Base-by-base conservation (phyloP, 2,113 vertebrate genomes). In the Thalassoma bifasciatum region DNA sequence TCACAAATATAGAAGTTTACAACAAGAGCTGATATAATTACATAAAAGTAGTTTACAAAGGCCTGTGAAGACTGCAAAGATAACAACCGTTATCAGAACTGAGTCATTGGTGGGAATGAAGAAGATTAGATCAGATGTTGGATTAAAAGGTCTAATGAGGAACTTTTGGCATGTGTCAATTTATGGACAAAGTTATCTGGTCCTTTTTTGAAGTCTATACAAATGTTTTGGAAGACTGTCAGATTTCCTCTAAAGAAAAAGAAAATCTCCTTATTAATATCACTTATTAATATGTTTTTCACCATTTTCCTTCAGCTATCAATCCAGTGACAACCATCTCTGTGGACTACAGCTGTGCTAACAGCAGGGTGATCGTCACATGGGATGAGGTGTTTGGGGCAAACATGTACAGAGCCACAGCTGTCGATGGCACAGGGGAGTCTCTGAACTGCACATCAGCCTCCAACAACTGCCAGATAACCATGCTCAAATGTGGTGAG, bases 321-420 rank as follows among this genome's bases (percentile, higher is more conserved):
- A 58, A 73, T n/a, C 17, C 75, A 0, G 93, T 93, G 66, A 82
- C 87, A 0, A 68, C 66, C 2, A 46, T 93, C 49, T 79, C 80
- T 8, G 67, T 44, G 67, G 38, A 66, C 56, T 94, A 94, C 79
- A 90, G 61, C 82, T 93, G 93, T 69, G 24, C 72, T 61, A 76
- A 14, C 1, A 54, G 70, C 46, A 76, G 24, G 6, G 92, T 84
- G 58, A 88, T 83, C 3, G 68, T 93, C 10, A 86, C 44, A 0
- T 94, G 94, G 94, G 63, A 40, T 13, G 16, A 17, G 37, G 92
- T 92, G 17, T 74, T 82, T 5, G 92, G 88, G 16, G 92, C 91
- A 42, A 80, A 51, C 23, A 46, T 8, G 9, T 94, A 94, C 79
- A 74, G 65, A 17, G 94, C 91, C 9, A 79, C 23, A 1, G 91